These are phyloP conservation scores for Lasiurus cinereus DNA, from an alignment of 2,113 vertebrate genomes.

Conservation along the genomic window DNA sequence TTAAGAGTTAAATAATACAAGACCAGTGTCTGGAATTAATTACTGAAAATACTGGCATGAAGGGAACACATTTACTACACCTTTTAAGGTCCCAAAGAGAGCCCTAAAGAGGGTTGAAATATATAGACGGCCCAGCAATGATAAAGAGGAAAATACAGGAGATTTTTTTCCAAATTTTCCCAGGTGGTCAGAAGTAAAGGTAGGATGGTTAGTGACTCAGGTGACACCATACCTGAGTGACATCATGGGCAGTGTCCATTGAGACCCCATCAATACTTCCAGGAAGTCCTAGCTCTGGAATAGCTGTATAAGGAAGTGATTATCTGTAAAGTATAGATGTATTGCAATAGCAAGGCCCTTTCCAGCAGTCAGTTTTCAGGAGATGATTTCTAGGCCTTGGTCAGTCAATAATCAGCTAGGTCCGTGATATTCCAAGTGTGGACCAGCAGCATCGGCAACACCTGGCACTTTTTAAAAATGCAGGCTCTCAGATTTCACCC, in stretches of 20 bases:
- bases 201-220: slow-evolving; percentile 7
- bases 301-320: background rate
- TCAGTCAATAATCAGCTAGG: background rate
- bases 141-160: slow-evolving; percentile 59
- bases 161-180: slow-evolving; percentile 31
- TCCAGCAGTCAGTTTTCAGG: background rate
- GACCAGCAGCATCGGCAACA: background rate
- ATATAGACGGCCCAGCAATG: background rate
- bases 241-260: background rate
- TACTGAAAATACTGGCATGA: slow-evolving; percentile 75
- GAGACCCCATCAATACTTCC: slow-evolving; percentile 13
- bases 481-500: background rate
- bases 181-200: slow-evolving; percentile 51
- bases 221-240: slow-evolving; percentile 1
- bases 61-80: slow-evolving; percentile 74
- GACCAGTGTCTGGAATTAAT: slow-evolving; percentile 77
- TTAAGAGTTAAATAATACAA: slow-evolving; percentile 81
- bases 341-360: background rate
- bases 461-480: background rate
- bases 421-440: background rate
- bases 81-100: slow-evolving; percentile 76
- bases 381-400: background rate
- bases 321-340: background rate
- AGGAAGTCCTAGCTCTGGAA: slow-evolving; percentile 31
- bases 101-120: slow-evolving; percentile 66